These are phyloP conservation scores for Caenorhabditis briggsae DNA, from an alignment of 1,140 invertebrate genomes.

Conservation along the genomic window DNA sequence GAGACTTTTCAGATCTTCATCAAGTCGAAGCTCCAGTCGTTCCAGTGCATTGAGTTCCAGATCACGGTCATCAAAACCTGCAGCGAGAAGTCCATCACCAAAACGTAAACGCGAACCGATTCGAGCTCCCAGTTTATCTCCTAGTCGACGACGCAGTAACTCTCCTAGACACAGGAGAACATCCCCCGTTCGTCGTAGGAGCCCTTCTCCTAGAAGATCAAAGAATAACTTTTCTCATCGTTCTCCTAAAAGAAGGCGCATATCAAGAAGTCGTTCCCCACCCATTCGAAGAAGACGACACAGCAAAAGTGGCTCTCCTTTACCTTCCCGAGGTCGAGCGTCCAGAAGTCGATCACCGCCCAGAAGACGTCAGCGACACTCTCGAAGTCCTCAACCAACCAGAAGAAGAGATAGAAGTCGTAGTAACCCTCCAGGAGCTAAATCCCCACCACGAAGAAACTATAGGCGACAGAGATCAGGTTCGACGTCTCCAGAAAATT, in stretches of 20 bases:
- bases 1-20: neutral
- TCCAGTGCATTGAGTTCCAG: conserved; percentile 24
- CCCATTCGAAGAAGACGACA: neutral
- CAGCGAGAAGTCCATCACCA: neutral
- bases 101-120: conserved; percentile 6
- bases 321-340: neutral
- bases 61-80: conserved; percentile 15
- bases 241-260: neutral
- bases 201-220: neutral
- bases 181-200: neutral
- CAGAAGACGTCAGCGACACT: neutral
- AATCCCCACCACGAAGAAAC: neutral
- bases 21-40: conserved; percentile 27
- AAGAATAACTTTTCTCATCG: neutral
- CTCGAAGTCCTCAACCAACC: neutral
- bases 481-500: conserved; percentile 12
- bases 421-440: neutral
- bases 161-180: neutral
- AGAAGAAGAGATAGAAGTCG: conserved; percentile 2
- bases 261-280: neutral
- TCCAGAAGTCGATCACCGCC: conserved; percentile 33
- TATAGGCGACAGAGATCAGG: conserved; percentile 13
- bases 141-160: neutral
- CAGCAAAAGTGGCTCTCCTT: neutral
- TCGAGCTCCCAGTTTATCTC: conserved; percentile 40